A percentile compares a stretch with the other conserved stretches of the same genome.
These are phyloP conservation scores for Brachionus manjavacas DNA, from an alignment of 1,140 invertebrate species.

Conservation along the genomic window DNA sequence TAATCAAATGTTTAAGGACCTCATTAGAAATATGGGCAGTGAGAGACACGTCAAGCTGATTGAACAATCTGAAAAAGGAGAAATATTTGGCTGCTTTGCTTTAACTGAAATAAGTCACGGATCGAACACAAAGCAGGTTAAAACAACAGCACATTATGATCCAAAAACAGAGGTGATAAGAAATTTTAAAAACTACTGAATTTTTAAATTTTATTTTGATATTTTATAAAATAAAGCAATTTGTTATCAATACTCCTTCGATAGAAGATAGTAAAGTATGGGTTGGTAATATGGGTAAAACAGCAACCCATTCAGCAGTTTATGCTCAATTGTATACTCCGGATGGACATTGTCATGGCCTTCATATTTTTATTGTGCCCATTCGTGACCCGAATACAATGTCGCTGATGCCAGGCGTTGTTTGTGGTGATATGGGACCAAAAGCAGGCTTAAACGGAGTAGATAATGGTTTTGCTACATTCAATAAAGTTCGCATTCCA, in stretches of 20 bases:
- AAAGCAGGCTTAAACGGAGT: conserved; percentile 60
- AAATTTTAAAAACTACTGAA: background rate
- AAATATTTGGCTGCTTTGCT: conserved; percentile 72
- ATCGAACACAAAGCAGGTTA: conserved; percentile 81
- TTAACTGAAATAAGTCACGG: conserved; percentile 89
- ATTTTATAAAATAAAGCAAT: conserved; percentile 61
- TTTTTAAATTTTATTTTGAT: background rate
- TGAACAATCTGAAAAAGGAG: conserved; percentile 65
- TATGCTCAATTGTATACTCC: conserved; percentile 80
- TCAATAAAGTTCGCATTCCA: conserved; percentile 77
- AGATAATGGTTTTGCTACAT: conserved; percentile 62
- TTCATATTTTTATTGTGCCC: conserved; percentile 78
- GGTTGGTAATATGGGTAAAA: conserved; percentile 69
- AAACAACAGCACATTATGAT: conserved; percentile 83
- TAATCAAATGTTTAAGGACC: conserved; percentile 52
- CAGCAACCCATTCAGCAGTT: conserved; percentile 75
- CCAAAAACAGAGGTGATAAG: conserved; percentile 59
- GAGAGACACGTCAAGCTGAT: conserved; percentile 69
- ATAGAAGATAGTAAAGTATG: conserved; percentile 92
- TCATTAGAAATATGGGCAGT: conserved; percentile 61
- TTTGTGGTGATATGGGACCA: conserved; percentile 78
- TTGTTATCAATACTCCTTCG: conserved; percentile 82
- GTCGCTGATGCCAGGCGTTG: conserved; percentile 68
- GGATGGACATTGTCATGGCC: conserved; percentile 74
- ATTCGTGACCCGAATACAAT: conserved; percentile 72